phyloP scores from a whole-genome alignment of 2,888 invertebrate genomes.

The Drosophila mercatorum region DNA sequence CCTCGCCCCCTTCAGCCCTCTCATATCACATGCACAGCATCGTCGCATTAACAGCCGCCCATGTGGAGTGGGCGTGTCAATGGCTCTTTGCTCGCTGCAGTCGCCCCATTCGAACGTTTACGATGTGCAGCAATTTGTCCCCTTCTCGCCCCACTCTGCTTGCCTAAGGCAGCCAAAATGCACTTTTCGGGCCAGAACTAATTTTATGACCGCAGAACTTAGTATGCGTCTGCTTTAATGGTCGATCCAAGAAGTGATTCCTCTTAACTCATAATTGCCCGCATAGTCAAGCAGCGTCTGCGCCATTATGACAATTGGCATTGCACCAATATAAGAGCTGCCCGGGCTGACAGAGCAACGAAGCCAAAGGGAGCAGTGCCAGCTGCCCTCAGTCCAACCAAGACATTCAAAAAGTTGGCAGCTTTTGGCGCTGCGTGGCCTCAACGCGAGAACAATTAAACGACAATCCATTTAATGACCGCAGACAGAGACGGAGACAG shows the following conservation, averaged over 20 bases:
- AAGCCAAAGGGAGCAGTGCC: not conserved
- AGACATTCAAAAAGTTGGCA: conserved; percentile 67
- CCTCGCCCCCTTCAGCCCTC: not conserved
- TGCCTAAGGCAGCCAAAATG: conserved; percentile 41
- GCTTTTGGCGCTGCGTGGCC: conserved; percentile 54
- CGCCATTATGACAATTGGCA: conserved; percentile 76
- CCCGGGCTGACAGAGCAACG: not conserved
- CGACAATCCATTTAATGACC: conserved; percentile 74
- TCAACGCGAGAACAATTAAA: conserved; percentile 73
- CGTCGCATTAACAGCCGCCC: conserved; percentile 31
- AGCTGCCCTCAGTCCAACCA: conserved; percentile 24
- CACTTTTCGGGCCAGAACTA: conserved; percentile 65
- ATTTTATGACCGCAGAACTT: conserved; percentile 69
- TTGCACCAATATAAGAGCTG: conserved; percentile 42
- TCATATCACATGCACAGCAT: conserved; percentile 22
- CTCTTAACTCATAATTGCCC: conserved; percentile 76
- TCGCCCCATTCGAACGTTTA: conserved; percentile 64
- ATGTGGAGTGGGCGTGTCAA: conserved; percentile 66
- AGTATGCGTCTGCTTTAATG: conserved; percentile 68
- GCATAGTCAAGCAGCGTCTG: conserved; percentile 50
- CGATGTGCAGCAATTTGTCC: conserved; percentile 56
- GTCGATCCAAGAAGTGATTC: conserved; percentile 64
- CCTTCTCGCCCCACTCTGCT: not conserved
- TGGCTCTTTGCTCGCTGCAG: conserved; percentile 61
- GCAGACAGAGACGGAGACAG: conserved; percentile 10